Evolutionary conservation across 1,140 invertebrate species (phyloP), one percentile per base, ranked within the genome.

Genomic region (Copidosoma floridanum): DNA sequence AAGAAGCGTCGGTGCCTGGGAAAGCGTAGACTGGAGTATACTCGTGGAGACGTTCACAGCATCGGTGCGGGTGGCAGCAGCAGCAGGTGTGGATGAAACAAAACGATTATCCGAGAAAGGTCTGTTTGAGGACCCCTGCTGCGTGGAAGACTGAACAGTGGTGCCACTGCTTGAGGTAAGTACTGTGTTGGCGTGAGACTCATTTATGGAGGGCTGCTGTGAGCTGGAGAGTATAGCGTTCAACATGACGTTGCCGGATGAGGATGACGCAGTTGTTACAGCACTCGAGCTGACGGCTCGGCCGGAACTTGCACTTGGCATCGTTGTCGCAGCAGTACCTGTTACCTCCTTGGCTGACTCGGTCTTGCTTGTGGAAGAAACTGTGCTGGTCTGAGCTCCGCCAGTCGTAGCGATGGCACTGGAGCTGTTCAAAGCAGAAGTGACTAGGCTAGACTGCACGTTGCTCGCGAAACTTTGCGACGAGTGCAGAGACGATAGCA

Each of bases 351-450:
- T 47, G 16, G 7, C n/a, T 14, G 16, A 11, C 6, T 14, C 38
- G 10, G 38, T 16, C 7, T 26, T 47, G 44, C 44, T 47, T 24
- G 67, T n/a, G 65, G 37, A 44, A 52, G 71, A 20, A n/a, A 67
- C 70, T 8, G 68, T 63, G 2, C 66, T 71, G 2, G 68, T 67
- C n/a, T n/a, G n/a, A n/a, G 68, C 70, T 8, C 68, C 62, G 2
- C 66, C 70, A 3, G 68, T 67, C 14, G 37, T 53, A 16, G 29
- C 12, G 5, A 74, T 72, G 40, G 68, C 65, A 4, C 67, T 8
- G 12, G 6, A 8, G 29, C 6, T 32, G 20, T 21, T 62, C 44
- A 85, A 81, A 4, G 85, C 70, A 2, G 85, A 85, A 11, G 85
- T 86, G 0, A 70, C 68, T 12, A 73, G 57, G 1, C 65, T 67